Conservation (phyloP, 2,888 invertebrate species). For the Idaea straminata region DNA sequence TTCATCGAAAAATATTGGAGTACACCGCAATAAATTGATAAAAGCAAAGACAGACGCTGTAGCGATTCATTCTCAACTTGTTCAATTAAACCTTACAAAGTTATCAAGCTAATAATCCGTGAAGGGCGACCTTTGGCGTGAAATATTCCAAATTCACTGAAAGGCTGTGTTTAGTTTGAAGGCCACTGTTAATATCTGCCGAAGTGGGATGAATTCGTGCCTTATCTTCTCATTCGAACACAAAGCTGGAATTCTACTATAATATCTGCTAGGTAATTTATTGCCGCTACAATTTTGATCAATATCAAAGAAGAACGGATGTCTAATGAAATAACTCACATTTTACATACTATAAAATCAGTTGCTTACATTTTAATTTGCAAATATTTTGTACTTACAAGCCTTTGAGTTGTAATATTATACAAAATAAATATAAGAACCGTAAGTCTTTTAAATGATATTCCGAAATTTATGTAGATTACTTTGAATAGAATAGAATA, state of each 20-base stretch:
- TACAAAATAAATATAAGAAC: too few species aligned
- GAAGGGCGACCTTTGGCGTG: constrained; percentile 17
- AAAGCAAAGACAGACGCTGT: constrained; percentile 9
- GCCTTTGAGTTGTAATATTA: too few species aligned
- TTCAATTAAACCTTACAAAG: constrained; percentile 22
- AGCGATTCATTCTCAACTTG: constrained; percentile 17
- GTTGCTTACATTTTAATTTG: neutral
- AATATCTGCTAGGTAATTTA: constrained; percentile 20
- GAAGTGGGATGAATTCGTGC: constrained; percentile 37
- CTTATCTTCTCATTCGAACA: constrained; percentile 44
- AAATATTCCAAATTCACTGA: constrained; percentile 26
- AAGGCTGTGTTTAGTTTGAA: constrained; percentile 33
- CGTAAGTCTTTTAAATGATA: too few species aligned
- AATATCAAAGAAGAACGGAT: neutral
- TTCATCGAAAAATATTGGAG: neutral
- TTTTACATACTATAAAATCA: neutral
- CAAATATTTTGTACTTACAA: too few species aligned
- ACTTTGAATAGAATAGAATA: too few species aligned
- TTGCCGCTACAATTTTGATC: neutral
- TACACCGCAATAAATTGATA: neutral
- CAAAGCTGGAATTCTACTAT: constrained; percentile 42
- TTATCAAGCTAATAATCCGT: constrained; percentile 21
- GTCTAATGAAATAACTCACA: neutral
- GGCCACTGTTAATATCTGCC: constrained; percentile 39
- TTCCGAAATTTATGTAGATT: too few species aligned